Base-by-base conservation (phyloP, 1,140 invertebrate genomes). In the Portunus trituberculatus region DNA sequence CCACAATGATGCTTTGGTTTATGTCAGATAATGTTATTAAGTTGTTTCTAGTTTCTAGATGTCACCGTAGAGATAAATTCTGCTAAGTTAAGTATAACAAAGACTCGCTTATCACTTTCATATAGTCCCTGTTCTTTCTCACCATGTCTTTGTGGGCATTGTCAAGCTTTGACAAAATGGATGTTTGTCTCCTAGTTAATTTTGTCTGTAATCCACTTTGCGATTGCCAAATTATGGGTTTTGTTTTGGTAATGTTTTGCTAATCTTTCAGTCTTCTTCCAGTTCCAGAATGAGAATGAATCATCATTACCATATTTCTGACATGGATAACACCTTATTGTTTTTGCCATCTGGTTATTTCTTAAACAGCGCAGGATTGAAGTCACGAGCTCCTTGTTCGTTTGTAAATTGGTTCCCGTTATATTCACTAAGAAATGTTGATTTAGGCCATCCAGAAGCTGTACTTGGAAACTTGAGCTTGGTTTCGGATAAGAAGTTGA, bases 31-130 rank as follows among this genome's bases (percentile, higher is more conserved):
- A 52, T 52, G 6, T 14, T 14, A 6, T 14, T 52, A 52, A 14
- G 48, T 52, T 52, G 48, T 6, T 6, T 52, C 48, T 52, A 14
- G 48, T 52, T 7, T 52, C 48, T 52, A 7, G 48, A 52, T 52
- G 48, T 52, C 48, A 6, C 48, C 14, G 14, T 52, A 7, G 6
- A 7, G 48, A 52, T 14, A 52, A 52, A 14, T 52, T 84, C 20
- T 84, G 83, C 20, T 84, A 20, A 8, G 83, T 20, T 32, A 84
- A 7, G 83, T 8, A 28, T 84, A 84, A 6, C 83, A 84, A 84
- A 84, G n/a, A 84, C 83, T 84, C 83, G 83, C 4, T 84, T 84
- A 84, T 84, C 31, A 84, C 83, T 25, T 84, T 84, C 83, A 84
- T 4, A 20, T 84, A 84, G 83, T 84, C 20, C 83, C 83, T 84